Evolutionary conservation across 2,888 invertebrate genomes (phyloP).

Genomic region (Elegia similella): DNA sequence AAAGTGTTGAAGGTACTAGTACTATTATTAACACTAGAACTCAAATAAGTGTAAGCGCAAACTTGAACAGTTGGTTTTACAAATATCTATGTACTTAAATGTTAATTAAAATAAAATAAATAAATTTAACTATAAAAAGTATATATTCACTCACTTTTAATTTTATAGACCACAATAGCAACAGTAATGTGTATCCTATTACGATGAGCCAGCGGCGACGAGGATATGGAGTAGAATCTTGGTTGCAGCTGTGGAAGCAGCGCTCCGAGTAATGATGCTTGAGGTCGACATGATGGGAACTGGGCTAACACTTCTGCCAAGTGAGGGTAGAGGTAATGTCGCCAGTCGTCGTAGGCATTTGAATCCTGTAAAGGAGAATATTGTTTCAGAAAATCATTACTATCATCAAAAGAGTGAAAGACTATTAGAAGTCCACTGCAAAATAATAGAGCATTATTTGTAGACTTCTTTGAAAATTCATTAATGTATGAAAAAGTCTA

Average conservation of each 20-base stretch:
- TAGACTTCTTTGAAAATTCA: no score
- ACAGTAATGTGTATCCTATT: slow-evolving; percentile 94
- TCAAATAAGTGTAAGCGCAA: no score
- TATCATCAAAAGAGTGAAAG: no score
- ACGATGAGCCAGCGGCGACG: slow-evolving; percentile 87
- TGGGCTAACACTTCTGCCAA: slow-evolving; percentile 92
- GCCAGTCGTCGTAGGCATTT: slow-evolving; percentile 95
- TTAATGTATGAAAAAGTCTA: no score
- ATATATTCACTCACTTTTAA: slow-evolving; percentile 84
- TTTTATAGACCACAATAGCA: slow-evolving; percentile 92
- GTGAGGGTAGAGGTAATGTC: slow-evolving; percentile 91
- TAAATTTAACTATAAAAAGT: no score
- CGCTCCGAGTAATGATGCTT: slow-evolving; percentile 89
- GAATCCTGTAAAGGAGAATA: slow-evolving; percentile 85
- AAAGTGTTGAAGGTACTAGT: no score
- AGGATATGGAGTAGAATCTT: slow-evolving; percentile 96
- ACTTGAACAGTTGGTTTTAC: no score
- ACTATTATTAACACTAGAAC: no score
- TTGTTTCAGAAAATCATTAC: not conserved
- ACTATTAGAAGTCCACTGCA: no score
- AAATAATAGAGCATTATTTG: no score
- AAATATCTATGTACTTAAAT: no score
- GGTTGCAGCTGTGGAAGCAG: slow-evolving; percentile 93
- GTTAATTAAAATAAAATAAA: no score
- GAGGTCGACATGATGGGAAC: slow-evolving; percentile 92